Evolutionary conservation across 2,888 invertebrate species (phyloP), one percentile per base, ranked within the genome.

Genomic region (Calliphora vomitoria): DNA sequence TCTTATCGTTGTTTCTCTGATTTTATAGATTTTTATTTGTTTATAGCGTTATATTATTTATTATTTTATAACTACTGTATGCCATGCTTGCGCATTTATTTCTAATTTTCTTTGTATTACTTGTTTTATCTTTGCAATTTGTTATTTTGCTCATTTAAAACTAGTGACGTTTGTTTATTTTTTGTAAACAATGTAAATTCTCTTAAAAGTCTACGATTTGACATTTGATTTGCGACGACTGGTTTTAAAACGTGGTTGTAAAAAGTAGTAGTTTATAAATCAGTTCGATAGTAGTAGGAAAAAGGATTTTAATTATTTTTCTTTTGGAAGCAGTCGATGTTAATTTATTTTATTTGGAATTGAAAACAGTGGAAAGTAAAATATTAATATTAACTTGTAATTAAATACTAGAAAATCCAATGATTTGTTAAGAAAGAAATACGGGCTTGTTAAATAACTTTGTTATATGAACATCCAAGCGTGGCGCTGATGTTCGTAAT

Each of bases 61-160:
- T 44, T 66, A 68, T 44, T 31, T 68, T 68, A 66, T 79, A 35
- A 53, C 53, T 58, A 41, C 38, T 68, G 53, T 79, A n/a, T 41
- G 8, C 47, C 25, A 25, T 69, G 38, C 69, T 38, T 53, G 53
- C 18, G 25, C 47, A 68, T 47, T 47, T 41, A 18, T 41, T 66
- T 18, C 20, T 18, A 11, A 41, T 64, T 11, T 35, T 44, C 18
- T 69, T 69, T 31, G 31, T 50, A 50, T 31, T 15, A 69, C 15
- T 69, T 50, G 31, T 69, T 69, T 68, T n/a, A 35, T 60, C 2
- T 31, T 35, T 35, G 15, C 35, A 31, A n/a, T 60, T 60, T 60
- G 10, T 31, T 60, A 15, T 31, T 35, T 35, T 60, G 8, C 35
- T 60, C 60, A 35, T 8, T 25, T 60, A 35, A 35, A 35, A 60